Evolutionary conservation across 2,797 vertebrate genomes (phyloP).

Genomic region (Cyprinodon diabolis): DNA sequence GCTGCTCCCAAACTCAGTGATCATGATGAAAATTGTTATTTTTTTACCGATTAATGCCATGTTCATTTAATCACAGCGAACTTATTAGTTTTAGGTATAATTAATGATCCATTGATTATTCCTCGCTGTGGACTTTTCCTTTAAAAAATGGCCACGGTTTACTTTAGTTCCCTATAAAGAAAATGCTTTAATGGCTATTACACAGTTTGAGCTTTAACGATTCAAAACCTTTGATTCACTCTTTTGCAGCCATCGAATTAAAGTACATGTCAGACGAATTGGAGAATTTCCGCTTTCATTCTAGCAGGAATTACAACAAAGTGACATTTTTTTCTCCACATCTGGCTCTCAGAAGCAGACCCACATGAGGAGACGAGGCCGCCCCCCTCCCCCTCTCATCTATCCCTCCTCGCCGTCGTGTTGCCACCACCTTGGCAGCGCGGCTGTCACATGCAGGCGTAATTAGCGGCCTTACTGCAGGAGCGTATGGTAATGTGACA

Average conservation of each 20-base stretch:
- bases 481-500: constrained; percentile 77
- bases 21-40: no score
- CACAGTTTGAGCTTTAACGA: constrained; percentile 29
- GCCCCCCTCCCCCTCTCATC: constrained; percentile 5
- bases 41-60: no score
- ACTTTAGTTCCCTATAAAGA: constrained; percentile 28
- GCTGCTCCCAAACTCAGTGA: no score
- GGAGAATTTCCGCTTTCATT: constrained; percentile 2
- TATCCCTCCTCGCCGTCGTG: constrained; percentile 37
- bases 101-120: no score
- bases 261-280: constrained; percentile 20
- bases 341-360: constrained; percentile 22
- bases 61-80: no score
- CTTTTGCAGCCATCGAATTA: constrained; percentile 38
- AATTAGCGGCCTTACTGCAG: constrained; percentile 71
- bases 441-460: constrained; percentile 68
- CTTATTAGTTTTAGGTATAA: no score
- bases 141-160: constrained; percentile 13
- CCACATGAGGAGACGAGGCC: constrained; percentile 32
- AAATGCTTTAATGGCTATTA: constrained; percentile 23
- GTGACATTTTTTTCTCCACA: constrained; percentile 17
- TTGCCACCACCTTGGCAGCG: constrained; percentile 57
- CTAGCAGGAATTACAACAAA: constrained; percentile 24
- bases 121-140: no score
- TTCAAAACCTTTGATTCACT: constrained; percentile 10